Conservation (phyloP, 2,888 invertebrate genomes). For the Cyclophora albipunctata region DNA sequence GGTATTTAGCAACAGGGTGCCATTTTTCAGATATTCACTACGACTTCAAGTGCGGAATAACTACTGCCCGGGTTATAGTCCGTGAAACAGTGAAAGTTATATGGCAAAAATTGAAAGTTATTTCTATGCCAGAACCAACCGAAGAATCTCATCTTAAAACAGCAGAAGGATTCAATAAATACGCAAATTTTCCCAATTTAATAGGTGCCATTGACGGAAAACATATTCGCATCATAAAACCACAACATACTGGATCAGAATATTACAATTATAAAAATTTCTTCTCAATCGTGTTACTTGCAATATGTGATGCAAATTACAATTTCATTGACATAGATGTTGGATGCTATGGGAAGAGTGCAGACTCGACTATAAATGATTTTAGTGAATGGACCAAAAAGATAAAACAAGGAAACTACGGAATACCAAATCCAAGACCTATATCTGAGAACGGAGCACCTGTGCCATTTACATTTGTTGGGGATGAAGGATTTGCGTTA, state of each 20-base stretch:
- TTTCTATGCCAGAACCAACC: not conserved
- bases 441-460: not conserved
- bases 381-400: not conserved
- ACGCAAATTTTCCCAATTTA: slow-evolving; percentile 2
- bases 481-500: slow-evolving; percentile 2
- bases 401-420: not conserved
- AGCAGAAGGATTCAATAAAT: not conserved
- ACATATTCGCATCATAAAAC: slow-evolving; percentile 1
- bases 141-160: slow-evolving; percentile 5
- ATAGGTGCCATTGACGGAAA: slow-evolving; percentile 4
- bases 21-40: slow-evolving; percentile 11
- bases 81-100: not conserved
- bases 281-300: slow-evolving; percentile 1
- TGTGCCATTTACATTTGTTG: not conserved
- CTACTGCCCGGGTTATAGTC: slow-evolving; percentile 1
- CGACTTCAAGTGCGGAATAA: slow-evolving; percentile 11
- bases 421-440: not conserved
- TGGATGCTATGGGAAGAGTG: not conserved
- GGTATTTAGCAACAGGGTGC: slow-evolving; percentile 12
- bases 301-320: slow-evolving; percentile 2
- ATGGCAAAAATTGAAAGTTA: not conserved
- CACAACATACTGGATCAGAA: not conserved
- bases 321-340: not conserved
- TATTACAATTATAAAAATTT: slow-evolving; percentile 1
- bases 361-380: not conserved